These are phyloP conservation scores for Augiades crinisus DNA, from an alignment of 2,888 invertebrate species.

Conservation along the genomic window DNA sequence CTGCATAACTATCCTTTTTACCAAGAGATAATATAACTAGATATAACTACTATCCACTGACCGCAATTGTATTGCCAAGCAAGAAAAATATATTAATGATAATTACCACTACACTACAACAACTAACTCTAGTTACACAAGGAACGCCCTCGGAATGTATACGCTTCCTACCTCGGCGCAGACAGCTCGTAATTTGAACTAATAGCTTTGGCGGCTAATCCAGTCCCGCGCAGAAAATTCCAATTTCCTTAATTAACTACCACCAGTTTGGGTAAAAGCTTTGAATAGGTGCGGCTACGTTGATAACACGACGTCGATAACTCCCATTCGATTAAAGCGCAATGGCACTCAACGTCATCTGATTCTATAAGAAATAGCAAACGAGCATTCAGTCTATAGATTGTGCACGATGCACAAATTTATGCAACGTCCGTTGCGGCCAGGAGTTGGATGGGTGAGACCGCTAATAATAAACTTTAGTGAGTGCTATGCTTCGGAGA, in stretches of 20 bases:
- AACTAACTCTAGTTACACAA: background rate
- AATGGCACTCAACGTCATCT: constrained; percentile 27
- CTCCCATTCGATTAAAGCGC: constrained; percentile 60
- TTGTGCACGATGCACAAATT: no score
- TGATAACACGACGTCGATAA: constrained; percentile 63
- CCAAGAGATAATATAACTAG: no score
- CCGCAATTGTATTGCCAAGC: no score
- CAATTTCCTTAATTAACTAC: constrained; percentile 80
- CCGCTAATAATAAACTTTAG: no score
- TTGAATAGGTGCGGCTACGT: constrained; percentile 67
- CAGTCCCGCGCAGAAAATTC: constrained; percentile 74
- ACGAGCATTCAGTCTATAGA: no score
- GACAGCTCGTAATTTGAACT: constrained; percentile 78
- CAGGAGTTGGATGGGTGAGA: no score
- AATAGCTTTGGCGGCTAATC: constrained; percentile 75
- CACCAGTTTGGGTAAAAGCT: constrained; percentile 61
- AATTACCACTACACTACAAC: constrained; percentile 1
- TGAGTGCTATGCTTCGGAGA: no score
- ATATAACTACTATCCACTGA: no score
- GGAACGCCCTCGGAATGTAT: constrained; percentile 36
- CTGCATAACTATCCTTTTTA: no score
- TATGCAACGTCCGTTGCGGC: no score
- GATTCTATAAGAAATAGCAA: background rate
- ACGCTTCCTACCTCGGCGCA: constrained; percentile 47
- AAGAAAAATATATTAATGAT: background rate